Conservation (phyloP, 2,797 vertebrate species). For the Kryptopterus vitreolus region DNA sequence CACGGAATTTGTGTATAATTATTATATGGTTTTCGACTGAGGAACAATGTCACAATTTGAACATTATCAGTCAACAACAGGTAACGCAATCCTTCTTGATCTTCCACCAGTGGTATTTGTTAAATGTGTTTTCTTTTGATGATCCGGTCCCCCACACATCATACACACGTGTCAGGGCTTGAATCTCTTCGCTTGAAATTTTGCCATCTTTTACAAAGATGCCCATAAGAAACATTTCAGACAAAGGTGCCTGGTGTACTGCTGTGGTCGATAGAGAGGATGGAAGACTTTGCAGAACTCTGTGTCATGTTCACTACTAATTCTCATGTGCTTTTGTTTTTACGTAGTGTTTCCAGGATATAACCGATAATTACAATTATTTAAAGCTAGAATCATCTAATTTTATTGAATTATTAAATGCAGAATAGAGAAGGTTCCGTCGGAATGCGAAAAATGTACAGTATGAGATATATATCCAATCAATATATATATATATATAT, state of each 20-base stretch:
- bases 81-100: constrained; percentile 55
- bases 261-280: constrained; percentile 21
- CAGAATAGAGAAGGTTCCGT: too few species aligned
- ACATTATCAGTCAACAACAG: constrained; percentile 49
- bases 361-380: not conserved
- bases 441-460: too few species aligned
- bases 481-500: too few species aligned
- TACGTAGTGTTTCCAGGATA: not conserved
- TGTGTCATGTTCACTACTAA: constrained; percentile 1
- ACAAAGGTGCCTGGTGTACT: constrained; percentile 47
- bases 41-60: constrained; percentile 49
- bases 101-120: constrained; percentile 53
- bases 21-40: constrained; percentile 38
- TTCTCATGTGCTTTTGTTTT: constrained; percentile 14
- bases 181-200: constrained; percentile 51
- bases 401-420: too few species aligned
- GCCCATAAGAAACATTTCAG: constrained; percentile 50
- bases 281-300: constrained; percentile 36
- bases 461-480: too few species aligned
- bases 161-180: constrained; percentile 51
- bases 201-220: constrained; percentile 57
- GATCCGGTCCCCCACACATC: constrained; percentile 51
- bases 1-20: constrained; percentile 38
- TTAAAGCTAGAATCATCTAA: not conserved
- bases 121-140: constrained; percentile 57